Base-by-base conservation (phyloP, 2,888 invertebrate genomes). In the Pollenia griseotomentosa region DNA sequence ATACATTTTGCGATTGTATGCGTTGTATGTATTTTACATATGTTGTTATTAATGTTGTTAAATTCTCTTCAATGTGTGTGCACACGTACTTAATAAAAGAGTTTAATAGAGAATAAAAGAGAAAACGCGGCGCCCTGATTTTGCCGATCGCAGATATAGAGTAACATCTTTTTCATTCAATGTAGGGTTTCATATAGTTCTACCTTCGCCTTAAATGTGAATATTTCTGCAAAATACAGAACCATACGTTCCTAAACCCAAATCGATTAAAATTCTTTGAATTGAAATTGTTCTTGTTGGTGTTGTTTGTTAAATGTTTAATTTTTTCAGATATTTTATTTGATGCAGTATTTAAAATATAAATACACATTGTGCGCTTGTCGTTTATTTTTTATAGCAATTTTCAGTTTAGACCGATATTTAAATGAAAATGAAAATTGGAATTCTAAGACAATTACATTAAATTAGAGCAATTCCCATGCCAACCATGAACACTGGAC, bases 391-490 rank as follows among this genome's bases (percentile, higher is more conserved):
- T 80, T 51, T 40, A 19, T 57, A 71, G 82, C 68, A 19, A 33
- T 82, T 82, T 65, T 65, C 46, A 51, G 46, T 73, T 73, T 73
- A 59, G 83, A 65, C 79, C 82, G 75, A 90, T 90, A 91, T 91
- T 91, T 91, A 91, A 91, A 92, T 91, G 91, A 90, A 85, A 88
- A 86, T 85, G 73, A 83, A 91, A 91, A 91, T 91, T 90, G 91
- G 92, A 91, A 91, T 91, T 90, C 90, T 90, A 90, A 91, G 90
- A 91, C 92, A 92, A 92, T 92, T 92, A 92, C 92, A 92, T 91
- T 92, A 92, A 93, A 93, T 93, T 93, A 92, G 92, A 92, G 92
- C 91, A 92, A 93, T 93, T 93, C 92, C 91, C 92, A 92, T 90
- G 91, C 89, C 88, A 89, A 82, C 87, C 88, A 77, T 83, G 88